A percentile compares a stretch with the other conserved stretches of the same genome.
Evolutionary conservation across 2,113 vertebrate genomes (phyloP).

Genomic region (Microcebus tavaratra): DNA sequence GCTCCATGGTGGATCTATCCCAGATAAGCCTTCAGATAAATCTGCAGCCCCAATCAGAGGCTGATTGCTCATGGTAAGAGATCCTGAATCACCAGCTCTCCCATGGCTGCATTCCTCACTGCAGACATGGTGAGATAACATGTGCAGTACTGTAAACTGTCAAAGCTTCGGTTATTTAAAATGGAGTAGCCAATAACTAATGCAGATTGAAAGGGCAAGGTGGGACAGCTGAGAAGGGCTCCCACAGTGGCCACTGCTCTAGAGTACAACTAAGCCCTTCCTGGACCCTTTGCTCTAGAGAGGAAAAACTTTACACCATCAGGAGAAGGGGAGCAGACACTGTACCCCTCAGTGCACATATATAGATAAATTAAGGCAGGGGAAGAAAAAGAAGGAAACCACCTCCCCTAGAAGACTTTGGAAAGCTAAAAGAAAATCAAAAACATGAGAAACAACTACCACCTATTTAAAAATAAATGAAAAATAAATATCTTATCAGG

Average conservation of each 20-base stretch:
- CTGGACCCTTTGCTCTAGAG: not conserved
- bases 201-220: not conserved
- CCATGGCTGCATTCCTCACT: accelerated
- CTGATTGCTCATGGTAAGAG: accelerated
- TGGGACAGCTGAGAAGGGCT: not conserved
- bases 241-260: accelerated
- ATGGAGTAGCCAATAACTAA: not conserved
- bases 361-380: not conserved
- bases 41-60: not conserved
- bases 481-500: not conserved
- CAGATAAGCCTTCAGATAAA: not conserved
- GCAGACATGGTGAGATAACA: too few species aligned
- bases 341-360: accelerated
- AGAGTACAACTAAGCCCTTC: accelerated
- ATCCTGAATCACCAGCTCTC: too few species aligned
- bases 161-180: not conserved
- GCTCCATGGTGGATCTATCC: too few species aligned
- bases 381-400: accelerated
- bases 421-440: not conserved
- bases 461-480: not conserved
- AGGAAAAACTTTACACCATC: not conserved
- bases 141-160: not conserved
- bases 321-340: accelerated
- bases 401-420: not conserved
- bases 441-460: not conserved